phyloP scores from a whole-genome alignment of 64 coral and sea anemone genomes.

The Actinia tenebrosa region DNA sequence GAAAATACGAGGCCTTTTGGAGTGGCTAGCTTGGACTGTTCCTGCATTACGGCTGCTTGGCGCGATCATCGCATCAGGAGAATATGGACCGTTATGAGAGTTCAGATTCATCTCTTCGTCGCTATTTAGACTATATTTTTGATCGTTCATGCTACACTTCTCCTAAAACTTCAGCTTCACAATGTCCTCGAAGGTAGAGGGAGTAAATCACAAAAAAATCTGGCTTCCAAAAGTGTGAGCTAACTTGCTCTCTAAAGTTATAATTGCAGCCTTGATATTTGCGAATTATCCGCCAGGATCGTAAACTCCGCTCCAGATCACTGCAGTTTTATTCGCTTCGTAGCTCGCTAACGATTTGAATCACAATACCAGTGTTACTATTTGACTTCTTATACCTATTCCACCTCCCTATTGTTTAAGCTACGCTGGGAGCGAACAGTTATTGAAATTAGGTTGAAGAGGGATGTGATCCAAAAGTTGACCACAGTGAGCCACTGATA shows the following conservation, averaged over 20 bases:
- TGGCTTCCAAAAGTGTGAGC: neutral
- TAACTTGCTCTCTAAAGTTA: neutral
- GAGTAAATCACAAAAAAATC: neutral
- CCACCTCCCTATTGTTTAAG: neutral
- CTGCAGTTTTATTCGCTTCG: neutral
- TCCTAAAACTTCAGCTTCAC: neutral
- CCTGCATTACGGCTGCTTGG: neutral
- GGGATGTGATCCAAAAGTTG: neutral
- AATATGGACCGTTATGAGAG: neutral
- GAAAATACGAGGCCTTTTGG: slow-evolving; percentile 4
- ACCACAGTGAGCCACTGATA: slow-evolving; percentile 12
- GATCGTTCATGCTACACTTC: neutral
- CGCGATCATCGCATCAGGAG: neutral
- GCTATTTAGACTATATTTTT: neutral
- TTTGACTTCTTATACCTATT: neutral
- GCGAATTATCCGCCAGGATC: neutral
- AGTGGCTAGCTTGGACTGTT: neutral
- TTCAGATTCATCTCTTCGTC: neutral
- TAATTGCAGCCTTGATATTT: neutral
- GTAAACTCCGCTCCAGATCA: neutral
- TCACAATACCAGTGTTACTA: neutral
- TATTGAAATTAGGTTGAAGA: neutral
- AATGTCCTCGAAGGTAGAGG: neutral
- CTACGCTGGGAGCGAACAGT: neutral
- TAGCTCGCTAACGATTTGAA: neutral